Base-by-base conservation (phyloP, 2,888 invertebrate genomes). In the Chrysomela aeneicollis region DNA sequence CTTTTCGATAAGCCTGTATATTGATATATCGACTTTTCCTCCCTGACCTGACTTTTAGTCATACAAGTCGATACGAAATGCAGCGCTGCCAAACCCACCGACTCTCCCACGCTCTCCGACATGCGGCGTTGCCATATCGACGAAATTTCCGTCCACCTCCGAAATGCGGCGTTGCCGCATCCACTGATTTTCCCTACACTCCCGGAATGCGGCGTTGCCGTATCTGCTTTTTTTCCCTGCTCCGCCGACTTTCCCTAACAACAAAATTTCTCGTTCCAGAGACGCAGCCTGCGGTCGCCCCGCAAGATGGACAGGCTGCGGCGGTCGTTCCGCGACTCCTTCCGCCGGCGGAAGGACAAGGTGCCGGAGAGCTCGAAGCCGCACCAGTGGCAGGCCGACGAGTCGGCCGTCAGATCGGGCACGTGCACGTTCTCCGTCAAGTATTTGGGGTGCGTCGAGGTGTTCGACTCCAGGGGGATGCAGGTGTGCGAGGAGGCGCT, bases 401-500 rank as follows among this genome's bases (percentile, higher is more conserved):
- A 99, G 83, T 91, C 92, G 61, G 95, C 97, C 57, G 99, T 99
- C 22, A 87, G 98, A 51, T 92, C 94, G 61, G 97, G 97, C 69
- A 96, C 96, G 12, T 99, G 99, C 86, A 94, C 93, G 78, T 99
- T 99, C 86, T 92, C 94, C 73, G 98, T 99, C 75, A 97, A 98
- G 89, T 99, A 99, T 85, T 87, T 99, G 79, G 99, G 99, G 71
- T 97, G 98, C 83, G 97, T 98, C 53, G 99, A 99, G 85, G 99
- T 99, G 42, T 98, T 96, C 85, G 99, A 99, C 85, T 98, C 98
- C 8, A 89, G 99, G 79, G 99, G 99, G 55, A 99, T 99, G 97
- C 96, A 97, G 85, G 96, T 98, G 66, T 99, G 99, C 86, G 99
- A 99, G 84, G 98, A 98, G 84, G 99, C 99, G 57, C 88, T 99